Evolutionary conservation across 2,113 vertebrate species (phyloP), one percentile per base, ranked within the genome.

Genomic region (Sialia sialis): DNA sequence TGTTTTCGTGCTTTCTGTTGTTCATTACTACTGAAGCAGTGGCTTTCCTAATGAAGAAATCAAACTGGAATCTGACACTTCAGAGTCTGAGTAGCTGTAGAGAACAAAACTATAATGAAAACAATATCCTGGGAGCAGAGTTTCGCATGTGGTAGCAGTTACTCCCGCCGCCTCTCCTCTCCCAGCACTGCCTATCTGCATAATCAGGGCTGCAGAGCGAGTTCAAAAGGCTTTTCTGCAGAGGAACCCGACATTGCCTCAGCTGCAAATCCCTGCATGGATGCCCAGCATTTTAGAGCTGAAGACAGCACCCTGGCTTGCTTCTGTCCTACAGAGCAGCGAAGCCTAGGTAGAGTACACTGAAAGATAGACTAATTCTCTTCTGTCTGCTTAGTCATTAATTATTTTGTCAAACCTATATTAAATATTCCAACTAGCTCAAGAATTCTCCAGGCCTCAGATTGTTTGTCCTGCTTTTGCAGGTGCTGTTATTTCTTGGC

Each of bases 111-210:
- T 88, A 10, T 92, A 96, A 96, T 94, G 91, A 94, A 98, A 97
- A 92, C 95, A 97, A 86, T 79, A 74, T 80, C 66, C 81, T 91
- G 78, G 23, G 21, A 82, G 25, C 51, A 39, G 94, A 75, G 88
- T 89, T 86, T 88, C 93, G 95, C 97, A 97, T 95, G 76, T 97
- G 96, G 93, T 97, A 94, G 78, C 16, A 36, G 95, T 97, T 97
- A 97, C 59, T 51, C 26, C 82, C 16, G 7, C 94, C 0, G 16
- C 70, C 79, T 72, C 44, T 68, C 76, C 82, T 83, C 56, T 66
- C 91, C 54, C 56, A 46, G 69, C 34, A 3, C 38, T 63, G 54
- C 55, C 86, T 60, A 44, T 90, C 94, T 81, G 60, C 83, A 86
- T 55, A 52, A 79, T 52, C 63, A 51, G 58, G 75, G 25, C 82